Evolutionary conservation across 2,888 invertebrate genomes (phyloP), one percentile per base, ranked within the genome.

Genomic region (Pinctada fucata): DNA sequence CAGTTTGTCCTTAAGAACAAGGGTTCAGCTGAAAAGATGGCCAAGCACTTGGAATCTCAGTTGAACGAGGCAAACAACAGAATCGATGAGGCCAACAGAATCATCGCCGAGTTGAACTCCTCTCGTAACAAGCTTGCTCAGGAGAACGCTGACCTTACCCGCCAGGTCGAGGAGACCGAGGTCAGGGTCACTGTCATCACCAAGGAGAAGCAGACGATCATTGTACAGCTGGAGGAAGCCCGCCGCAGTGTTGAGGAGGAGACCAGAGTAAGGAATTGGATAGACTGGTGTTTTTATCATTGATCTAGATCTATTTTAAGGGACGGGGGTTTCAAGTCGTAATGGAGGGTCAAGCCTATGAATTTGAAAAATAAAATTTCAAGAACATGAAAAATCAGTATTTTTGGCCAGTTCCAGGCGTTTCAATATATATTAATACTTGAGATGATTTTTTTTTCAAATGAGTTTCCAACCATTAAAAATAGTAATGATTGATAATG

Each of bases 101-200:
- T 97, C 84, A 95, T 99, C 93, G 97, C 97, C 93, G 99, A 99
- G 94, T 96, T 99, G 94, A 88, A 90, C 72, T 84, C 87, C 77
- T 84, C 82, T 74, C 99, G 99, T 96, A 97, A 97, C 96, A 97
- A 98, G 95, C 94, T 99, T 94, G 96, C 97, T 93, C 97, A 97
- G 92, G 99, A 99, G 94, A 98, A 97, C 95, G 96, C 97, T 89
- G 99, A 99, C 94, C 95, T 99, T 87, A 95, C 97, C 93, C 96
- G 99, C 91, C 99, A 99, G 86, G 94, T 99, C 92, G 99, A 99
- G 94, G 99, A 99, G 93, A 98, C 99, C 92, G 99, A 99, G 94
- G 97, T 97, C 90, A 97, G 97, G 94, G 82, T 99, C 91, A 97
- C 97, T 89, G 97, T 98, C 94, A 95, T 99, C 88, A 97, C 96